phyloP scores from a whole-genome alignment of 2,113 vertebrate species.

The Hippoglossus stenolepis region DNA sequence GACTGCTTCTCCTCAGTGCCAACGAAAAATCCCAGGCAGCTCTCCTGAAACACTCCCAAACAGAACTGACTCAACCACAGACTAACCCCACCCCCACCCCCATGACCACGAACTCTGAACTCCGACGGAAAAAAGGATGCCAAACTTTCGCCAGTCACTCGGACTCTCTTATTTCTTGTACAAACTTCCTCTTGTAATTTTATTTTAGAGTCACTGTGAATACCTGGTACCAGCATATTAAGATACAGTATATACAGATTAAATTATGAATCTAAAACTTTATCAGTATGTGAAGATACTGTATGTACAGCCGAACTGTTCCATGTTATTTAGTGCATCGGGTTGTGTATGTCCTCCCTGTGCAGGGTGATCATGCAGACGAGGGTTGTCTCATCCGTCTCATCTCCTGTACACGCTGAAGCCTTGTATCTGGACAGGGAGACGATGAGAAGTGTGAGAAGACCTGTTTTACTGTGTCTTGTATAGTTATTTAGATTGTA shows the following conservation, averaged over 20 bases:
- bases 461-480: slow-evolving; percentile 75
- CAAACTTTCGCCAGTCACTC: slow-evolving; percentile 65
- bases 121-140: slow-evolving; percentile 43
- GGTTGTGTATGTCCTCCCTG: slow-evolving; percentile 55
- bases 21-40: slow-evolving; percentile 71
- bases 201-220: slow-evolving; percentile 87
- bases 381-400: slow-evolving; percentile 50
- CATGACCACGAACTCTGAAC: slow-evolving; percentile 33
- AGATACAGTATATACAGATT: slow-evolving; percentile 81
- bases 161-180: slow-evolving; percentile 75
- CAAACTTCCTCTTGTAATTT: slow-evolving; percentile 78
- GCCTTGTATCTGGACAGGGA: slow-evolving; percentile 66
- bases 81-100: neutral
- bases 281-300: slow-evolving; percentile 77
- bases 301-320: slow-evolving; percentile 77
- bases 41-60: slow-evolving; percentile 43
- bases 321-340: slow-evolving; percentile 72
- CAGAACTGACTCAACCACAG: slow-evolving; percentile 43
- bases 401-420: slow-evolving; percentile 60
- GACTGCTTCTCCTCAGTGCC: slow-evolving; percentile 72
- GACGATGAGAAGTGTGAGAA: slow-evolving; percentile 46
- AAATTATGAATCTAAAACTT: slow-evolving; percentile 77
- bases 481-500: slow-evolving; percentile 81
- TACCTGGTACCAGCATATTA: slow-evolving; percentile 86
- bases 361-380: slow-evolving; percentile 63